These are phyloP conservation scores for Psittacus erithacus DNA, from an alignment of 2,113 vertebrate genomes.

Conservation along the genomic window DNA sequence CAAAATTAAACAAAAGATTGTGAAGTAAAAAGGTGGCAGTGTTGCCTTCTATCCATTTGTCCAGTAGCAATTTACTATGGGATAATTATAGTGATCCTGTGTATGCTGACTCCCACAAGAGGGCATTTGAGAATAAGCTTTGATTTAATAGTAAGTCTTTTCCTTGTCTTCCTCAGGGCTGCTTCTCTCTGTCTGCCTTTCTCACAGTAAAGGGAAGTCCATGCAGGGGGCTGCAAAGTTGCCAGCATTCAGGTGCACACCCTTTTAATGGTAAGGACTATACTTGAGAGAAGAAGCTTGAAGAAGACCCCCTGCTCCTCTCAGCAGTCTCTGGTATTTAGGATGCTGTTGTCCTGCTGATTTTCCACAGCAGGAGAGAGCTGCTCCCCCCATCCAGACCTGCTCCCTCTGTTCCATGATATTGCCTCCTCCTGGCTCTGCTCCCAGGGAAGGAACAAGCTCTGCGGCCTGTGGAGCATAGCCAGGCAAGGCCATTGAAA, in stretches of 20 bases:
- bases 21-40: neutral
- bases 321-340: neutral
- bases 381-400: neutral
- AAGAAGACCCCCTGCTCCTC: neutral
- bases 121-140: neutral
- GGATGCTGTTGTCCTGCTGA: neutral
- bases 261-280: neutral
- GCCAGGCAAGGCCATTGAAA: neutral
- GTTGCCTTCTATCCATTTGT: neutral
- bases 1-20: neutral
- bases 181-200: neutral
- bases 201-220: neutral
- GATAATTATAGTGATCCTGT: neutral
- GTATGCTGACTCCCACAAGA: neutral
- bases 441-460: neutral
- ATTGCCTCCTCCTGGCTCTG: neutral
- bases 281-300: neutral
- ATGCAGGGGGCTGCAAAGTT: neutral
- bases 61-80: neutral
- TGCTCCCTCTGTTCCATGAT: rapidly evolving
- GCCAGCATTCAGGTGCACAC: neutral
- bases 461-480: rapidly evolving
- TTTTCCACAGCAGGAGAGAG: neutral
- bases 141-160: neutral
- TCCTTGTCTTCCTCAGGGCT: neutral